phyloP scores from a whole-genome alignment of 2,797 vertebrate species.

The Helarctos malayanus region DNA sequence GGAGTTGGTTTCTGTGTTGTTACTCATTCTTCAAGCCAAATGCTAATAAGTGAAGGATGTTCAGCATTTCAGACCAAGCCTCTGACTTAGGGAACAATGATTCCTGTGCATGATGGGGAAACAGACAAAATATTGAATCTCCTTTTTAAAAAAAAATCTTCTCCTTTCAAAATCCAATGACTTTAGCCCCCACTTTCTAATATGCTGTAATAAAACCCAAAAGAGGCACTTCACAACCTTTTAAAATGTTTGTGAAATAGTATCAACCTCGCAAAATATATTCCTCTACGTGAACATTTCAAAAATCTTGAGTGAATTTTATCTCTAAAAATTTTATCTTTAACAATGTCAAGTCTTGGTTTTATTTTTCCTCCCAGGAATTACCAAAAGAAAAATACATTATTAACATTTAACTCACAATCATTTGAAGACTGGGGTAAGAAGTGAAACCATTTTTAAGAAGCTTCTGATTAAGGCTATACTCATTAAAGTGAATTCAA shows the following conservation, averaged over 20 bases:
- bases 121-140: constrained; percentile 72
- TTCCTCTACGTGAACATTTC: not conserved
- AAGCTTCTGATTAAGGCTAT: constrained; percentile 60
- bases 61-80: constrained; percentile 64
- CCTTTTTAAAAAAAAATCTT: not conserved
- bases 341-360: not conserved
- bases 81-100: constrained; percentile 60
- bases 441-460: constrained; percentile 67
- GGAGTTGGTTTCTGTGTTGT: constrained; percentile 75
- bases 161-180: constrained; percentile 78
- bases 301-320: constrained; percentile 51
- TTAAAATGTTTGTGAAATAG: not conserved
- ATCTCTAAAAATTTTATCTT: constrained; percentile 43
- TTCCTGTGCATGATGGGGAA: constrained; percentile 57
- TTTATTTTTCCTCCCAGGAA: constrained; percentile 57
- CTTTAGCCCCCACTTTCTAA: constrained; percentile 43
- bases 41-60: constrained; percentile 77
- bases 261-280: constrained; percentile 17
- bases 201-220: constrained; percentile 47
- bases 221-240: not conserved
- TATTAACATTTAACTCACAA: constrained; percentile 21
- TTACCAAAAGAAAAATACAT: constrained; percentile 34
- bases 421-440: not conserved
- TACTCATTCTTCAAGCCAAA: constrained; percentile 73
- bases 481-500: constrained; percentile 67